Evolutionary conservation across 2,888 invertebrate genomes (phyloP), one percentile per base, ranked within the genome.

Genomic region (Parthenolecanium corni): DNA sequence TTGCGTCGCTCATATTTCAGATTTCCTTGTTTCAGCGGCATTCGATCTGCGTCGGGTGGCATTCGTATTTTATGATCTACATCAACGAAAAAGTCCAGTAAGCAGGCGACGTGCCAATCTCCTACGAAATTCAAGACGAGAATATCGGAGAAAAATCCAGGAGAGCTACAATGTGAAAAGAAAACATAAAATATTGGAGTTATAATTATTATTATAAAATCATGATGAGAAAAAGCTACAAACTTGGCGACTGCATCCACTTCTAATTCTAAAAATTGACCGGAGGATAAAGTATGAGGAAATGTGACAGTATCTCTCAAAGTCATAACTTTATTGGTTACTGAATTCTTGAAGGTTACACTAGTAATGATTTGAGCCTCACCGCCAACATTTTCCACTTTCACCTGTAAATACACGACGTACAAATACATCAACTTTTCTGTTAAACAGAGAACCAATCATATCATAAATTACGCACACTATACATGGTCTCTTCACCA

Each of bases 71-170:
- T 21, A 18, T 31, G 31, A 31, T 49, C 49, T 1, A 49, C 21
- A 16, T 52, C 31, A 25, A 49, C 61, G 38, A 25, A n/a, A 14
- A 61, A 46, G 20, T 49, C 61, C 1, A 61, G 38, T 11, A 36
- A 14, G 3, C 21, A 18, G 9, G 49, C 51, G 1, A 61, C 51
- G 24, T 61, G 18, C 38, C 47, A 61, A 40, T 61, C 61, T 11
- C 61, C 61, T 51, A 38, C 51, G n/a, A 61, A 61, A 51, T 38
- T 21, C 11, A 61, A 61, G 23, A 40, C 36, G 11, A 61, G 5
- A 1, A 47, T 16, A 18, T 61, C 61, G 2, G 49, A 18, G 21
- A 51, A 49, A 51, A 25, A 51, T 23, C 61, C 61, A 1, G 38
- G 18, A 1, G 51, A 61, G 20, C 61, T 61, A 24, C 31, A 49